Evolutionary conservation across 2,113 vertebrate species (phyloP).

Genomic region (Poecilia latipinna): DNA sequence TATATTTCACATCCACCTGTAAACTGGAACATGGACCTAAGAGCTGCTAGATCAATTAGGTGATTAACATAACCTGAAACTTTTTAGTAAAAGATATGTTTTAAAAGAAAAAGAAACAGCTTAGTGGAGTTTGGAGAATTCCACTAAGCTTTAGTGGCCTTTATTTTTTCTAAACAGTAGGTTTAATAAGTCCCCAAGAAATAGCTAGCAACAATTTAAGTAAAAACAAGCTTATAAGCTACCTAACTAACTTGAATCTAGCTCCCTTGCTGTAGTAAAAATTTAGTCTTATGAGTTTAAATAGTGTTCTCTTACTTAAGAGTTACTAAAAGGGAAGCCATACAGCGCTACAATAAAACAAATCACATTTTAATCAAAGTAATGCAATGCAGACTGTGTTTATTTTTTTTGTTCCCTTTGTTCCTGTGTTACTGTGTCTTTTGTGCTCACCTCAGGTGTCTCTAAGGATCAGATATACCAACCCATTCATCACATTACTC

Average conservation of each 20-base stretch:
- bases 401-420: neutral
- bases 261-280: too few relatives aligned
- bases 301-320: neutral
- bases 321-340: neutral
- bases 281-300: neutral
- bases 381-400: neutral
- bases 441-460: slow-evolving; percentile 55
- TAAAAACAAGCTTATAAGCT: too few relatives aligned
- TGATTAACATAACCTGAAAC: too few relatives aligned
- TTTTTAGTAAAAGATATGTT: too few relatives aligned
- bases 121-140: too few relatives aligned
- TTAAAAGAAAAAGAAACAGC: too few relatives aligned
- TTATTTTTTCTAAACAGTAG: too few relatives aligned
- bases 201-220: too few relatives aligned
- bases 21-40: neutral
- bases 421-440: neutral
- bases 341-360: neutral
- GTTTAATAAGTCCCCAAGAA: too few relatives aligned
- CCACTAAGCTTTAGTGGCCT: too few relatives aligned
- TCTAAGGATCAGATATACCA: slow-evolving; percentile 40
- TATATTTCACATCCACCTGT: neutral
- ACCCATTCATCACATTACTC: slow-evolving; percentile 72
- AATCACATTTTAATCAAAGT: neutral
- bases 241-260: too few relatives aligned
- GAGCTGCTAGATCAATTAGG: too few relatives aligned